Base-by-base conservation (phyloP, 2,113 vertebrate species). In the Equus quagga region DNA sequence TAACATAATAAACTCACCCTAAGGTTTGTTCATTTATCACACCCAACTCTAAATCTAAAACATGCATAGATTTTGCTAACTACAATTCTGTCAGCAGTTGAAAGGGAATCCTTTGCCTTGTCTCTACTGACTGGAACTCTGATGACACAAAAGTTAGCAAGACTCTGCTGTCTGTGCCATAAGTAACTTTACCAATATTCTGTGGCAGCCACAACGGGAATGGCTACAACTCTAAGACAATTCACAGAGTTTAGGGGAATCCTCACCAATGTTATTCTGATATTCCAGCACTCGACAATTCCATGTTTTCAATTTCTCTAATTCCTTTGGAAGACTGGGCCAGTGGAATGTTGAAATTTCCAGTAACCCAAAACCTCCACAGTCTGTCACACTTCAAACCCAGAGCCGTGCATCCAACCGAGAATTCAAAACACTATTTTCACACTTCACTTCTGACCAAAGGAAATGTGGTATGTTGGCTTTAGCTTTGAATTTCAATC, bases 371-470 rank as follows among this genome's bases (percentile, higher is more conserved):
- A 98, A 98, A 96, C 98, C 97, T 96, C 96, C 64, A 64, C 81
- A 79, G 86, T 44, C 96, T 90, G 97, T 94, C 98, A 87, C 89
- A 98, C 98, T 98, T 98, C 96, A 98, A 98, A 97, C 96, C 94
- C 94, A 3, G 92, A 76, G 97, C 84, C 78, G 58, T 89, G 94
- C 90, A 62, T 97, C 96, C 97, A 96, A 96, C 95, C 69, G 76
- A 95, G 94, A 96, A 98, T 95, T 96, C 97, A 97, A 98, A 98
- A 97, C 95, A 95, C 92, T 97, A 41, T 90, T 96, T 98, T 98
- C 98, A 98, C 98, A 98, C 98, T 98, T 98, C 95, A 84, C 97
- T 97, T 98, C 98, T 98, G 98, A 97, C 98, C 98, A 97, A 98
- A 98, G 98, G 98, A 97, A 98, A 98, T 94, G 95, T 97, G 97